A percentile compares a stretch with the other conserved stretches of the same genome.
Conservation (phyloP, 1,140 invertebrate genomes). For the Oncopodura yosiiana region DNA sequence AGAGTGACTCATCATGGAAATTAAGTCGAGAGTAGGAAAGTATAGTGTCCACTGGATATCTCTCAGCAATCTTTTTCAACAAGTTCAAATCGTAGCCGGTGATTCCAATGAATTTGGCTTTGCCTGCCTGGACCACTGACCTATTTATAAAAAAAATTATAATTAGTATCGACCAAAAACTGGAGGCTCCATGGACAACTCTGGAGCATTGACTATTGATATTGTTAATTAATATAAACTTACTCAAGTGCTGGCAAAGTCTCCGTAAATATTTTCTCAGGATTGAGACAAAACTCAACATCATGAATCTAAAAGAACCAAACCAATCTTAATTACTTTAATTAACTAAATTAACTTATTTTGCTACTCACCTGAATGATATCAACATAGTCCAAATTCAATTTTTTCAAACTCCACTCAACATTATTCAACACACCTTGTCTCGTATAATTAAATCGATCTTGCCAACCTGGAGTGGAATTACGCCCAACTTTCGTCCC, state of each 20-base stretch:
- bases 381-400: slow-evolving; percentile 76
- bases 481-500: slow-evolving; percentile 75
- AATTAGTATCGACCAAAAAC: too few relatives aligned
- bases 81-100: slow-evolving; percentile 74
- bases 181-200: too few relatives aligned
- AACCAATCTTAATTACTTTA: slow-evolving; percentile 6
- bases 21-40: slow-evolving; percentile 69
- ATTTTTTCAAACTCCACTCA: slow-evolving; percentile 60
- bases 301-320: slow-evolving; percentile 66
- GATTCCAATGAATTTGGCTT: slow-evolving; percentile 71
- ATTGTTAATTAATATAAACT: too few relatives aligned
- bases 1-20: slow-evolving; percentile 64
- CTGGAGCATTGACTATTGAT: too few relatives aligned
- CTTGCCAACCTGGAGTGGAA: slow-evolving; percentile 58
- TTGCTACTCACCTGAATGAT: slow-evolving; percentile 62
- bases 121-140: slow-evolving; percentile 64
- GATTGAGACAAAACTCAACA: slow-evolving; percentile 70
- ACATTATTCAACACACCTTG: slow-evolving; percentile 63
- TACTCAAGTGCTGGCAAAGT: slow-evolving; percentile 69
- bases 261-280: slow-evolving; percentile 70
- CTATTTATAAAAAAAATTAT: too few relatives aligned
- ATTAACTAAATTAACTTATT: background rate
- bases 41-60: slow-evolving; percentile 57
- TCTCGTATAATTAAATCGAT: slow-evolving; percentile 80
- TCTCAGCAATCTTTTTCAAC: slow-evolving; percentile 62